Base-by-base conservation (phyloP, 1,140 invertebrate genomes). In the Parasteatoda tepidariorum region DNA sequence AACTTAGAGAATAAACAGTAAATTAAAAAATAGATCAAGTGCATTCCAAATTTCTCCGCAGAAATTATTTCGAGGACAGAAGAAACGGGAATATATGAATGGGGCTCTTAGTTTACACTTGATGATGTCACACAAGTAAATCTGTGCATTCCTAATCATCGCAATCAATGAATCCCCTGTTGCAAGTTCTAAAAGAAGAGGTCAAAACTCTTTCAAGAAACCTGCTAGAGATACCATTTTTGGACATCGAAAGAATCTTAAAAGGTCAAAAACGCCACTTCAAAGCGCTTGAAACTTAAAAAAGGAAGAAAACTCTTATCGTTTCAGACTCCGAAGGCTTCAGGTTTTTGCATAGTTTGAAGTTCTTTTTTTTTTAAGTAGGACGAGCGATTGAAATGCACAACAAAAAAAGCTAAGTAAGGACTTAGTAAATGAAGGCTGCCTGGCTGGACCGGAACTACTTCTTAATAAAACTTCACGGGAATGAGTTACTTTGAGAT, bases 151-250 rank as follows among this genome's bases (percentile, higher is more conserved):
- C 31, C 71, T 24, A 15, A 61, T 74, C 31, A 13, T 22, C n/a
- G 5, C n/a, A 18, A 76, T 76, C 74, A 76, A 64, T 66, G 38
- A 24, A 41, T 41, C 30, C 64, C 61, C 59, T 66, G 38, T 64
- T 9, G 18, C 55, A 61, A 59, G 71, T 34, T 31, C 38, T n/a
- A 26, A 18, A 38, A 38, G 55, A 30, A 33, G 74, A 76, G 74
- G 74, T 76, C 74, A 76, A 24, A 71, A 71, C 68, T 71, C 68
- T 71, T 71, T 71, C 31, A 26, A 28, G 13, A 64, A 76, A 76
- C 74, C 74, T 76, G 74, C 74, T 76, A 9, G 74, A 18, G 28
- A 76, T 48, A 59, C 74, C 74, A 76, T 76, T 34, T 76, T 76
- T 76, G 74, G 74, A 76, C 74, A 76, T 76, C 18, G 61, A 6